phyloP scores from a whole-genome alignment of 2,797 vertebrate genomes.

The Channallabes apus region DNA sequence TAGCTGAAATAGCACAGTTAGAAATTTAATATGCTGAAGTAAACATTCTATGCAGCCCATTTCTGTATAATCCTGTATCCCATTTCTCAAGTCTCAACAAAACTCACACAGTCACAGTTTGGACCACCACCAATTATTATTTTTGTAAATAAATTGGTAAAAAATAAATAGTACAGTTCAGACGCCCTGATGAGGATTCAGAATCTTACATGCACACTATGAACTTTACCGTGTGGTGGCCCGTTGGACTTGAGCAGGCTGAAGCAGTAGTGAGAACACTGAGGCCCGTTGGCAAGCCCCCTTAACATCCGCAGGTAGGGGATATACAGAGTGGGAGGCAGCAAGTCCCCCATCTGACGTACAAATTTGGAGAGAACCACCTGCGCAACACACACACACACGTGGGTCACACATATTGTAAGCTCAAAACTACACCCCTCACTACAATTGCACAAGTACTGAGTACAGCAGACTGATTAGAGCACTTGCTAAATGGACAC shows the following conservation, averaged over 20 bases:
- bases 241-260: slow-evolving; percentile 95
- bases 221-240: slow-evolving; percentile 85
- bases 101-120: background rate
- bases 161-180: no score
- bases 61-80: background rate
- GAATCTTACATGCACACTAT: background rate
- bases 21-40: background rate
- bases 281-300: slow-evolving; percentile 90
- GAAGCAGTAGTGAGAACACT: slow-evolving; percentile 97
- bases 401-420: background rate
- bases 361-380: slow-evolving; percentile 98
- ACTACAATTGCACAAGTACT: background rate
- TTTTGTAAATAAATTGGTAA: background rate
- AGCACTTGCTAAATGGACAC: background rate
- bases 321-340: slow-evolving; percentile 93
- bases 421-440: background rate
- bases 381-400: slow-evolving; percentile 66
- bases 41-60: background rate
- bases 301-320: slow-evolving; percentile 94
- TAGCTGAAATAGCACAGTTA: background rate
- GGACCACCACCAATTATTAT: background rate
- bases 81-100: background rate
- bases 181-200: background rate
- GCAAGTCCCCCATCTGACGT: slow-evolving; percentile 97
- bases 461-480: background rate